phyloP scores from a whole-genome alignment of 2,113 vertebrate species.

The Panurus biarmicus region DNA sequence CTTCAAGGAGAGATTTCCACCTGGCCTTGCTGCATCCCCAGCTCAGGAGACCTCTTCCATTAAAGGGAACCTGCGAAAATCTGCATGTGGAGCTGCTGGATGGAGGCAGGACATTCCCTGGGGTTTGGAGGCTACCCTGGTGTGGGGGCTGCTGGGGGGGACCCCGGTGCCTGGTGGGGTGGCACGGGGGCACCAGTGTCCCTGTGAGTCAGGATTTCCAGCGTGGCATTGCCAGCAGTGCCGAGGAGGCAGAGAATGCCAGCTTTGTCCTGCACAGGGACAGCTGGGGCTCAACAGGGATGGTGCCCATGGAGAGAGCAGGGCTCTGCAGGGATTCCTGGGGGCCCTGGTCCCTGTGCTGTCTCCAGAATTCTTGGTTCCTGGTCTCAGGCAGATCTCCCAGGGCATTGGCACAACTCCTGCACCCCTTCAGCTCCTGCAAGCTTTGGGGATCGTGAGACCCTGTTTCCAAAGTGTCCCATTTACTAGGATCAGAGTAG shows the following conservation, averaged over 20 bases:
- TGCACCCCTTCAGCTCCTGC: background rate
- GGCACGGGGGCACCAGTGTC: accelerated
- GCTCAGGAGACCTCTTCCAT: background rate
- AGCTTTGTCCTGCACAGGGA: accelerated
- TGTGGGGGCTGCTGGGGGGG: background rate
- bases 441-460: accelerated
- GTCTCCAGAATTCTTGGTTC: background rate
- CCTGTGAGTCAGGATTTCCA: background rate
- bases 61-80: background rate
- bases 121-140: background rate
- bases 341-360: background rate
- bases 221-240: accelerated
- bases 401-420: accelerated
- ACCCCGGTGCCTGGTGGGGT: accelerated
- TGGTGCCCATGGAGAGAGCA: background rate
- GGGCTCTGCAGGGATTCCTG: background rate
- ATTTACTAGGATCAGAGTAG: background rate
- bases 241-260: background rate
- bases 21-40: background rate
- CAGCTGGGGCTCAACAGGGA: background rate
- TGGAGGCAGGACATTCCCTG: background rate
- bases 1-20: background rate
- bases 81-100: accelerated
- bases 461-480: background rate
- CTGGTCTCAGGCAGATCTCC: background rate